These are phyloP conservation scores for Picathartes gymnocephalus DNA, from an alignment of 2,113 vertebrate genomes.

Conservation along the genomic window DNA sequence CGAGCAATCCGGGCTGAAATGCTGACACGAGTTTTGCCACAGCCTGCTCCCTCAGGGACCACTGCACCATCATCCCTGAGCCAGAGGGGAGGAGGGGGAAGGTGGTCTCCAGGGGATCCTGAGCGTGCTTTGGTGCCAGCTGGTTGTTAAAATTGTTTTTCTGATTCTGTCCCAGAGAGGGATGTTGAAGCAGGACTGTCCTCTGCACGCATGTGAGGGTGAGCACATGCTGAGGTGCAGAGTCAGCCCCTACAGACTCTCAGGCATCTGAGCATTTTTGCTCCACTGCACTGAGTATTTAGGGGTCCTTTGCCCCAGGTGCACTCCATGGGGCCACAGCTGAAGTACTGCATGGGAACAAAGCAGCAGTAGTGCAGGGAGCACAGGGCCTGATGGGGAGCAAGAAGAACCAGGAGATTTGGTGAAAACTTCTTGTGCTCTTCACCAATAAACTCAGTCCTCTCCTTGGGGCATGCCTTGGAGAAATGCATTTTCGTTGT, in stretches of 20 bases:
- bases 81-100: not conserved
- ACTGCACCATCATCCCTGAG: not conserved
- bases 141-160: not conserved
- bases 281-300: not conserved
- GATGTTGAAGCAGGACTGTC: not conserved
- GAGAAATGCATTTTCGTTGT: not conserved
- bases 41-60: not conserved
- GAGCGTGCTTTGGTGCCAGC: accelerated
- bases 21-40: not conserved
- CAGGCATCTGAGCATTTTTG: not conserved
- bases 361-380: not conserved
- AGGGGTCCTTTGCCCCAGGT: not conserved
- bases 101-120: not conserved
- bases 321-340: accelerated
- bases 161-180: not conserved
- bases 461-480: not conserved
- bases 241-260: not conserved
- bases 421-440: not conserved
- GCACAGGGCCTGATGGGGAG: not conserved
- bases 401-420: accelerated
- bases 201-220: not conserved
- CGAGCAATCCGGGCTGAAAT: accelerated
- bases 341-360: not conserved
- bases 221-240: not conserved
- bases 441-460: not conserved